These are phyloP conservation scores for Dreissena rostriformis DNA, from an alignment of 1,140 invertebrate species.

Conservation along the genomic window DNA sequence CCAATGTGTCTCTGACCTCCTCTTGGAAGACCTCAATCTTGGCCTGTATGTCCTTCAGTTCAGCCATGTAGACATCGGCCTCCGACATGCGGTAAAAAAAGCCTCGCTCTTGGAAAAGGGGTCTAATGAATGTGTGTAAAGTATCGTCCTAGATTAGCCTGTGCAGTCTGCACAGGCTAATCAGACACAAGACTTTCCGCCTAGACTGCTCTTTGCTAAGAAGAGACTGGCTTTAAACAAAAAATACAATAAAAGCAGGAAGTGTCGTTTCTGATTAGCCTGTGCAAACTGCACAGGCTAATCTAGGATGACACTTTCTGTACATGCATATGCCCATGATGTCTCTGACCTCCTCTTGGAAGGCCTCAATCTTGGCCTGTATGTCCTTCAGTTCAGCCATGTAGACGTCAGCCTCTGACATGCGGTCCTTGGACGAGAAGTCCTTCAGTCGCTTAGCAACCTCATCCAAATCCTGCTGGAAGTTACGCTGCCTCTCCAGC, in stretches of 20 bases:
- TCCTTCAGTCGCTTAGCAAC: slow-evolving; percentile 75
- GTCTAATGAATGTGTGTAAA: no score
- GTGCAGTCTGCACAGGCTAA: no score
- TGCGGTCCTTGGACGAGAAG: slow-evolving; percentile 76
- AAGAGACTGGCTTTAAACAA: no score
- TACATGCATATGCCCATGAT: no score
- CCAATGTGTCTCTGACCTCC: slow-evolving; percentile 64
- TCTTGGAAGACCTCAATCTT: slow-evolving; percentile 76
- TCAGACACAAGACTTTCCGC: no score
- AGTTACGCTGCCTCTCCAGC: slow-evolving; percentile 73
- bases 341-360: slow-evolving; percentile 73
- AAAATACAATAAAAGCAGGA: no score
- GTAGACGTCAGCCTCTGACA: slow-evolving; percentile 79
- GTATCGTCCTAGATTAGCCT: no score
- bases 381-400: slow-evolving; percentile 75
- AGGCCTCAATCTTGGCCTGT: slow-evolving; percentile 73
- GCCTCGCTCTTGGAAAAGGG: no score
- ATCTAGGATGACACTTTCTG: no score
- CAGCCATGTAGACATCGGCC: slow-evolving; percentile 75
- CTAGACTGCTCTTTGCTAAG: no score
- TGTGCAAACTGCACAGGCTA: no score
- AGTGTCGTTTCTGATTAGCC: no score
- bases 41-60: slow-evolving; percentile 73
- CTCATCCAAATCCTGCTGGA: slow-evolving; percentile 69
- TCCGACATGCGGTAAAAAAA: slow-evolving; percentile 75